phyloP scores from a whole-genome alignment of 2,797 vertebrate species.

The Rhinatrema bivittatum region DNA sequence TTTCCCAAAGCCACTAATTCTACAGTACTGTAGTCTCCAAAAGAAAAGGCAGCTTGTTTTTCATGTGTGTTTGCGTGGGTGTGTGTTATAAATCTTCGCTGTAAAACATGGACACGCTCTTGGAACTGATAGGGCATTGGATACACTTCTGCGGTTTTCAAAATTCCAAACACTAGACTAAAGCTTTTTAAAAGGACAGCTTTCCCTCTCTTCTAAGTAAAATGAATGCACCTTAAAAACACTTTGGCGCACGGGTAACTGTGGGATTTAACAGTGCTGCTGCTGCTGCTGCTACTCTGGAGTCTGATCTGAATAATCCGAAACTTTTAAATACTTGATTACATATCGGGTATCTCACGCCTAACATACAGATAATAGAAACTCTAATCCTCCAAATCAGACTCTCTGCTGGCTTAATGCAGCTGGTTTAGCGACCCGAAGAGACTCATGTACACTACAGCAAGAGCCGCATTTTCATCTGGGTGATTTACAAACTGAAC shows the following conservation, averaged over 20 bases:
- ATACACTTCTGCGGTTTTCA: no score
- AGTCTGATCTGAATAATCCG: slow-evolving; percentile 13
- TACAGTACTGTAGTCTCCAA: no score
- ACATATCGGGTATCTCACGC: slow-evolving; percentile 19
- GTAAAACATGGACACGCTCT: no score
- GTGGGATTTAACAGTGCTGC: slow-evolving; percentile 10
- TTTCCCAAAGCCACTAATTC: slow-evolving; percentile 2
- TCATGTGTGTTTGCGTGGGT: no score
- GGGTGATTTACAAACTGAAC: no score
- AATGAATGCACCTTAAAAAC: slow-evolving; percentile 18
- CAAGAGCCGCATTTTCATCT: no score
- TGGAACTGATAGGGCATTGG: no score
- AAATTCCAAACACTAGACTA: no score
- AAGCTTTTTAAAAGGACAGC: slow-evolving; percentile 12
- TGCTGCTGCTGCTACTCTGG: slow-evolving; percentile 19
- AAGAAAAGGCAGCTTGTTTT: no score
- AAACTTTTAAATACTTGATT: slow-evolving; percentile 23
- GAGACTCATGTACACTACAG: no score
- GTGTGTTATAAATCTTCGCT: no score
- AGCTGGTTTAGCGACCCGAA: no score
- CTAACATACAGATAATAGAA: slow-evolving; percentile 19
- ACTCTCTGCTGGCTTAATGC: slow-evolving; percentile 14
- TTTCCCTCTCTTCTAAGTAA: slow-evolving; percentile 17
- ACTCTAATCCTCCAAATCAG: slow-evolving; percentile 13
- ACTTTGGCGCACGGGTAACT: slow-evolving; percentile 10